These are phyloP conservation scores for Thysanoteuthis rhombus DNA, from an alignment of 2,888 invertebrate genomes.

Conservation along the genomic window DNA sequence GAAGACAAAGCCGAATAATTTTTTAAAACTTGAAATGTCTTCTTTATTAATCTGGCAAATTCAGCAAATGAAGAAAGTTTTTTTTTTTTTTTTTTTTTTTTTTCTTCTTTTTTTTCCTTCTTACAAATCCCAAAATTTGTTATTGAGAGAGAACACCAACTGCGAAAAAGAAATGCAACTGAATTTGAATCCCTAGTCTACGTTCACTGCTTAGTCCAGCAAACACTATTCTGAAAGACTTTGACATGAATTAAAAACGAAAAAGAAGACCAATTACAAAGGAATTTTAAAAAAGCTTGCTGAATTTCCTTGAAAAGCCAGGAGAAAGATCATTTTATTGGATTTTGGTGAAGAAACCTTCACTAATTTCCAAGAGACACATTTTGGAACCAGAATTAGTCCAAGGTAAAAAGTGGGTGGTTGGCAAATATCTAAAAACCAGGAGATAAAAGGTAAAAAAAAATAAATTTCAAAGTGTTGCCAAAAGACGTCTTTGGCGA, in stretches of 20 bases:
- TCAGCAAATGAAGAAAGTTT: neutral
- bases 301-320: neutral
- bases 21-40: neutral
- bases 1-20: neutral
- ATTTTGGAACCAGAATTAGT: neutral
- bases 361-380: too few species aligned
- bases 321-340: neutral
- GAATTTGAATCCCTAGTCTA: neutral
- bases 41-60: neutral
- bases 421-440: neutral
- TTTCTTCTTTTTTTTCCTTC: neutral
- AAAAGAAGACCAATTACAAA: neutral
- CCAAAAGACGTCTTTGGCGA: too few species aligned
- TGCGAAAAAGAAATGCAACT: neutral
- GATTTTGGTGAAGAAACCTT: neutral
- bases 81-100: neutral
- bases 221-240: neutral
- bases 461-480: too few species aligned
- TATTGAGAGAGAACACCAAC: neutral
- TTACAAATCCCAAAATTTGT: neutral
- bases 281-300: neutral
- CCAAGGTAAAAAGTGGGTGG: neutral
- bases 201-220: neutral
- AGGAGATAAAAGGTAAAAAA: neutral
- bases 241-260: neutral